Evolutionary conservation across 1,140 invertebrate genomes (phyloP), one percentile per base, ranked within the genome.

Genomic region (Lamellibrachia luymesi): DNA sequence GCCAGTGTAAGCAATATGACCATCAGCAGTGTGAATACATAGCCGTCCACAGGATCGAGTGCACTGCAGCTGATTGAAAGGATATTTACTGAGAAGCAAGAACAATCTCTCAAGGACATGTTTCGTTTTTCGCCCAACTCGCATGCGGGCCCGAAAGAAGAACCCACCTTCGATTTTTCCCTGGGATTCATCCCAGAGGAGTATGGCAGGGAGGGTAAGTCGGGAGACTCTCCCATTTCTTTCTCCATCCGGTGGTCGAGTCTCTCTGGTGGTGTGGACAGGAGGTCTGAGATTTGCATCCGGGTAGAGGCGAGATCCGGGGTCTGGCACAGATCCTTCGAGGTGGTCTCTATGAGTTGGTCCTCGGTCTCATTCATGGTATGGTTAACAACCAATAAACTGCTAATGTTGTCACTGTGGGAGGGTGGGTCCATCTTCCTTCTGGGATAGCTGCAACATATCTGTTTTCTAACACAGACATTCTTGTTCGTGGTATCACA

Each of bases 161-260:
- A 91, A n/a, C 90, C 90, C 50, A 91, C 90, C 90, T 50, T 91
- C 13, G 50, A 91, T 51, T 91, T 91, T n/a, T 91, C 90, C 38
- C 90, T 91, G 17, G 90, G 90, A 10, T 91, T 91, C 90, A 91
- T 91, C 50, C 90, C 90, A 10, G 90, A 91, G 50, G 90, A 91
- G 50, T 4, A 91, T 91, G 90, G 50, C 13, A n/a, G 50, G 13
- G 50, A 51, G 90, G 90, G 90, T 91, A 91, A 91, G 90, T 91
- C 27, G 50, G 90, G 17, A 17, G 64, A 80, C 25, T 22, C 64
- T 80, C 64, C 64, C 17, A 80, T 2, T 80, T 80, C 64, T 22
- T 80, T 22, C 64, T 80, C 64, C 17, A 22, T 10, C 25, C 6
- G 13, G 25, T 8, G 64, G 17, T 80, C 17, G 64, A 17, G 64